Conservation (phyloP, 2,888 invertebrate species). For the Phalera bucephala region DNA sequence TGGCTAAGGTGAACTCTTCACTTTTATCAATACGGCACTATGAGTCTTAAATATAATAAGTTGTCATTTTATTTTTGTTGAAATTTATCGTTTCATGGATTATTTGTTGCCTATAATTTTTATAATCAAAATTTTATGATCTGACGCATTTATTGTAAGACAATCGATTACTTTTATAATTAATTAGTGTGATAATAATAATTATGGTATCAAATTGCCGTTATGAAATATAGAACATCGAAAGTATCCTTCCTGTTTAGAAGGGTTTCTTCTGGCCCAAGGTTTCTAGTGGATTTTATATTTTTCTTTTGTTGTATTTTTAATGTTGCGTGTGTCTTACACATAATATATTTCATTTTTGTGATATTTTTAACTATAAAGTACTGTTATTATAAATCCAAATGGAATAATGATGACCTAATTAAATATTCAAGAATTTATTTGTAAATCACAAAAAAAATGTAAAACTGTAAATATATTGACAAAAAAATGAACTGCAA, state of each 20-base stretch:
- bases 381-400: slow-evolving; percentile 83
- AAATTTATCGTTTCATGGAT: slow-evolving; percentile 79
- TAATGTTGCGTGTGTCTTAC: slow-evolving; percentile 84
- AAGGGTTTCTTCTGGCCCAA: slow-evolving; percentile 82
- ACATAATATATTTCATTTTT: slow-evolving; percentile 84
- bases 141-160: slow-evolving; percentile 84
- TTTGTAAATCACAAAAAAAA: slow-evolving; percentile 84
- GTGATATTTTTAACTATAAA: slow-evolving; percentile 84
- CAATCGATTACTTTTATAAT: slow-evolving; percentile 82
- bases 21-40: slow-evolving; percentile 83
- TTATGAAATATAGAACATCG: slow-evolving; percentile 81
- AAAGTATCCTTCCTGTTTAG: slow-evolving; percentile 84
- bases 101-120: slow-evolving; percentile 81
- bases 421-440: slow-evolving; percentile 83
- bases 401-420: slow-evolving; percentile 82
- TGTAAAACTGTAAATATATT: slow-evolving; percentile 84
- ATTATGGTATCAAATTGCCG: slow-evolving; percentile 81
- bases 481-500: slow-evolving; percentile 81
- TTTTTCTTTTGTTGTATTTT: slow-evolving; percentile 82
- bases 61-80: slow-evolving; percentile 78
- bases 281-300: slow-evolving; percentile 83
- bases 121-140: slow-evolving; percentile 82
- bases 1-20: slow-evolving; percentile 62
- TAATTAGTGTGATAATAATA: slow-evolving; percentile 82
- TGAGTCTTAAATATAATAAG: slow-evolving; percentile 74